Percentiles rank a stretch among this genome's conserved stretches.
These are phyloP conservation scores for Neofelis nebulosa DNA, from an alignment of 2,113 vertebrate genomes.

Conservation along the genomic window DNA sequence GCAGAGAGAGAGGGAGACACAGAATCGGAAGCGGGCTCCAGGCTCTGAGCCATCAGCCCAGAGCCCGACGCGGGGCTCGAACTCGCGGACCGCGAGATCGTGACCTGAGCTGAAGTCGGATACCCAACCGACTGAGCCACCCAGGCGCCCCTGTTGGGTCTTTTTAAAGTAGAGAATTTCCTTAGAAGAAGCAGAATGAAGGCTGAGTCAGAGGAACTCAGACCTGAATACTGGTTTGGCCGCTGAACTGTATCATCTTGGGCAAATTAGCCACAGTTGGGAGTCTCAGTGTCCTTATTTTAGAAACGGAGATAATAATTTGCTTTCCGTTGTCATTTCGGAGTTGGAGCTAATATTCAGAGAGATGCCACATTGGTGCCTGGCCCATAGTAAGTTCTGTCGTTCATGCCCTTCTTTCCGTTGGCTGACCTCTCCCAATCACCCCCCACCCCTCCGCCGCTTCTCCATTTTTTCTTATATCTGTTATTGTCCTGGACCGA, in stretches of 20 bases:
- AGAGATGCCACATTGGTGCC: not conserved
- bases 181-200: not conserved
- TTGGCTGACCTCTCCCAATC: not conserved
- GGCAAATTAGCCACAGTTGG: not conserved
- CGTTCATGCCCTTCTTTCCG: not conserved
- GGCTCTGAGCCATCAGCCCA: too few relatives aligned
- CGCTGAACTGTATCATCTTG: not conserved
- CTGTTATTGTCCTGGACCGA: not conserved
- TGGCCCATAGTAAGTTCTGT: not conserved
- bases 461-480: not conserved
- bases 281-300: not conserved
- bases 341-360: not conserved
- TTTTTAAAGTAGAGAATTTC: not conserved
- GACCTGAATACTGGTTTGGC: not conserved
- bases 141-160: too few relatives aligned
- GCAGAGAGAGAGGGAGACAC: too few relatives aligned
- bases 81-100: too few relatives aligned
- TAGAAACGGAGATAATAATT: not conserved
- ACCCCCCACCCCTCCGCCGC: fast-evolving
- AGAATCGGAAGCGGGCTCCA: too few relatives aligned
- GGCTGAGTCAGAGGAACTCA: not conserved
- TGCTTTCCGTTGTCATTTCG: not conserved
- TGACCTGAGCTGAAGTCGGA: too few relatives aligned
- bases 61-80: too few relatives aligned
- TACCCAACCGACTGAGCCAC: too few relatives aligned